These are phyloP conservation scores for Rhabditophanes sp. DNA, from an alignment of 2,888 invertebrate genomes.

Conservation along the genomic window DNA sequence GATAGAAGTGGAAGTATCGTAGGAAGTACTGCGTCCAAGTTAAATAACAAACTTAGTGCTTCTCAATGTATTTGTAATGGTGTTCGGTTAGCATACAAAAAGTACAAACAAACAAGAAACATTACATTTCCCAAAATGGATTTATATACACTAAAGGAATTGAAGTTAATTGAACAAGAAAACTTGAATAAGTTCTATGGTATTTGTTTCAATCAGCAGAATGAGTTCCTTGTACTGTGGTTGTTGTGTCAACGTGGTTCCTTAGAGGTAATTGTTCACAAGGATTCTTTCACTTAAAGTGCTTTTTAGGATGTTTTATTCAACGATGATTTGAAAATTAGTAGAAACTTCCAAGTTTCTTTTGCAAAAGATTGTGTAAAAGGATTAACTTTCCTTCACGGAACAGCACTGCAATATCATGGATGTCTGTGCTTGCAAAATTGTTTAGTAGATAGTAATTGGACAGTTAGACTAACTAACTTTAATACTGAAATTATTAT, in stretches of 20 bases:
- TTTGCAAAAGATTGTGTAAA: constrained; percentile 42
- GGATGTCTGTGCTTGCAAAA: constrained; percentile 40
- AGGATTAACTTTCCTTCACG: constrained; percentile 34
- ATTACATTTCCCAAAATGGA: constrained; percentile 33
- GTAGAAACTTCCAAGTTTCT: constrained; percentile 40
- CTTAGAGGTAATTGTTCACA: constrained; percentile 20
- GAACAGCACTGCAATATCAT: constrained; percentile 28
- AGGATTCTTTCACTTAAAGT: background rate
- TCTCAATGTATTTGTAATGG: constrained; percentile 38
- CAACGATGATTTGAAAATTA: constrained; percentile 41
- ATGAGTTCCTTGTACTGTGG: constrained; percentile 41
- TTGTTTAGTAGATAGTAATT: constrained; percentile 41
- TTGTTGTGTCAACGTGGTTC: constrained; percentile 35
- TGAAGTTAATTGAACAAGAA: constrained; percentile 38
- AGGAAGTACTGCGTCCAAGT: constrained; percentile 26
- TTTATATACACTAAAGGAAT: constrained; percentile 27
- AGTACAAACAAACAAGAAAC: constrained; percentile 34
- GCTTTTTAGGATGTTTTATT: constrained; percentile 34
- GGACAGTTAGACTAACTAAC: constrained; percentile 42
- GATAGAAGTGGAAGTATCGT: constrained; percentile 25
- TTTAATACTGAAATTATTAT: constrained; percentile 37
- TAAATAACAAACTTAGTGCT: constrained; percentile 29
- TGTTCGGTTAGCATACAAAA: constrained; percentile 31
- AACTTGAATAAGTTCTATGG: constrained; percentile 43
- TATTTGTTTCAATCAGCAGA: constrained; percentile 42